A percentile compares a stretch with the other conserved stretches of the same genome.
Conservation (phyloP, 2,113 vertebrate genomes). For the Notarius lentiginosus region DNA sequence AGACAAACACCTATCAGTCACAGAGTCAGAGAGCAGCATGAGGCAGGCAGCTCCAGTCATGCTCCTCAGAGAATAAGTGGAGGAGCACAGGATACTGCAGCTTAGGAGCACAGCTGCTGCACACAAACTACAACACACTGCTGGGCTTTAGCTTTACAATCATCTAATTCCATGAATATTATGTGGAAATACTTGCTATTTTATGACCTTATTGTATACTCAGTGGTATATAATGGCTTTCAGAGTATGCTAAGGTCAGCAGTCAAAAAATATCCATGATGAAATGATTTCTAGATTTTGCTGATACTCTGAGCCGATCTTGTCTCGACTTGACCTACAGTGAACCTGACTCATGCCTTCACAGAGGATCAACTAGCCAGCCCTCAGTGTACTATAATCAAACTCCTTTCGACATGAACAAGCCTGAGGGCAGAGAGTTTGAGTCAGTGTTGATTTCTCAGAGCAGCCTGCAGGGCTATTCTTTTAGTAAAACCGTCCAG, state of each 20-base stretch:
- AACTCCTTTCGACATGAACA: constrained; percentile 29
- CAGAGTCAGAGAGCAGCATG: constrained; percentile 8
- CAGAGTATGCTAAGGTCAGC: not conserved
- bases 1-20: not conserved
- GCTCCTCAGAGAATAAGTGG: constrained; percentile 1
- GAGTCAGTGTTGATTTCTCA: constrained; percentile 24
- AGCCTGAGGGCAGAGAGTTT: constrained; percentile 27
- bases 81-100: not conserved
- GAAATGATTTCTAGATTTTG: not conserved
- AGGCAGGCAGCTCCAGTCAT: constrained; percentile 22
- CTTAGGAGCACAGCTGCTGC: constrained; percentile 1
- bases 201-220: not conserved
- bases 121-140: constrained; percentile 12
- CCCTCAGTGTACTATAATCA: constrained; percentile 14
- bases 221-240: not conserved
- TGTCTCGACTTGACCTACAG: not conserved
- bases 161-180: not conserved
- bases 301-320: not conserved
- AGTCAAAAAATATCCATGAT: not conserved
- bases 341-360: not conserved
- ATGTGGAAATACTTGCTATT: not conserved
- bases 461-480: constrained; percentile 32
- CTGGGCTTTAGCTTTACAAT: not conserved
- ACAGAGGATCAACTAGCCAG: not conserved
- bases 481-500: not conserved